Percentiles rank a stretch among this genome's conserved stretches.
Conservation (phyloP, 2,888 invertebrate genomes). For the Acrocyrtus sp. region DNA sequence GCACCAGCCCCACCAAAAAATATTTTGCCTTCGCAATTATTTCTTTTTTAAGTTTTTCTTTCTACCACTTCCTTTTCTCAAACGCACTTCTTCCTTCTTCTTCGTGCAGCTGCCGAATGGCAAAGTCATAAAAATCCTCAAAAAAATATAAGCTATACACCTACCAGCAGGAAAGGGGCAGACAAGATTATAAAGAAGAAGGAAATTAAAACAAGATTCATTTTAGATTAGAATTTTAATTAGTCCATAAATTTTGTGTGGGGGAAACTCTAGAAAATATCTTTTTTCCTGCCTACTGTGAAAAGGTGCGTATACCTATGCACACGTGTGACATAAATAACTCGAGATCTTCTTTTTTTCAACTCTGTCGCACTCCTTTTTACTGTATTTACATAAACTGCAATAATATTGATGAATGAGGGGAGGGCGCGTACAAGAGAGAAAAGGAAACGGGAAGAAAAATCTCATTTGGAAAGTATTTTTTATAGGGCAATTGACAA, state of each 20-base stretch:
- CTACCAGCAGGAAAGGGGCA: neutral
- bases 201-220: constrained; percentile 42
- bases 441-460: constrained; percentile 12
- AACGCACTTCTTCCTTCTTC: neutral
- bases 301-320: constrained; percentile 9
- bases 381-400: neutral
- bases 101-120: constrained; percentile 22
- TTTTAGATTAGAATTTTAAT: constrained; percentile 58
- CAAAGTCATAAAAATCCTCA: constrained; percentile 14
- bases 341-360: neutral
- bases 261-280: neutral
- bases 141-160: neutral
- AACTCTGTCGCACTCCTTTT: neutral
- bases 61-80: no score
- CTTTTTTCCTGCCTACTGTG: neutral
- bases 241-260: constrained; percentile 56
- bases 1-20: no score
- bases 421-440: neutral
- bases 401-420: constrained; percentile 39
- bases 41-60: no score
- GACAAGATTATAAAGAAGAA: no score
- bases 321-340: constrained; percentile 17
- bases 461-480: neutral
- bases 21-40: no score
- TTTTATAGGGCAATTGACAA: constrained; percentile 1